Base-by-base conservation (phyloP, 2,797 vertebrate species). In the Harpagifer antarcticus region DNA sequence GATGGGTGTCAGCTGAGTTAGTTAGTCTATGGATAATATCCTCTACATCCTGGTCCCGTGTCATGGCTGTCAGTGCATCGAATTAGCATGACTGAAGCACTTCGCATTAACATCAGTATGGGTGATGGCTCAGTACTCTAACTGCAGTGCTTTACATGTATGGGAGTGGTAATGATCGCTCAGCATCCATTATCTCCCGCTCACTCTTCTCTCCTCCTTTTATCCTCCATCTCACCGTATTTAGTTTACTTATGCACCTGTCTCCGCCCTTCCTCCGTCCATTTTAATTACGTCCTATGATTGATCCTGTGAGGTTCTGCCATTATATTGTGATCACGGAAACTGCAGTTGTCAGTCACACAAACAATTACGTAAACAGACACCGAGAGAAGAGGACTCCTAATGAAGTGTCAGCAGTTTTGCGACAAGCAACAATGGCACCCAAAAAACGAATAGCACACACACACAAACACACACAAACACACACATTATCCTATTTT, bases 331-430 rank as follows among this genome's bases (percentile, higher is more conserved):
- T 76, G 64, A 86, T 88, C 87, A 82, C 63, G 77, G n/a, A 72
- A 52, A 44, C 44, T 64, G 56, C 56, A 64, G 67, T 71, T 85
- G 75, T 79, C 82, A 79, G 37, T 54, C 44, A 3, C 45, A 45
- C 40, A 58, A 53, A 48, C 42, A 70, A 63, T 72, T 61, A 48
- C 54, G 53, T 13, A 45, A 9, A 62, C 48, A 50, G 3, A 20
- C 19, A 55, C 49, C 63, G 20, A 65, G 19, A 49, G n/a, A 47
- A 33, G 43, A 37, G 45, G 67, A 74, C 63, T 62, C 45, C 62
- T 89, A 87, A 88, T 87, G 83, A 88, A 81, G 75, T 84, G 87
- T 90, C 90, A 91, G 84, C 87, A 83, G 73, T 79, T 78, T 82
- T 69, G 53, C 10, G 5, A 58, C 54, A 68, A 83, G 75, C 73